Evolutionary conservation across 2,888 invertebrate genomes (phyloP).

Genomic region (Flexamia atlantica): DNA sequence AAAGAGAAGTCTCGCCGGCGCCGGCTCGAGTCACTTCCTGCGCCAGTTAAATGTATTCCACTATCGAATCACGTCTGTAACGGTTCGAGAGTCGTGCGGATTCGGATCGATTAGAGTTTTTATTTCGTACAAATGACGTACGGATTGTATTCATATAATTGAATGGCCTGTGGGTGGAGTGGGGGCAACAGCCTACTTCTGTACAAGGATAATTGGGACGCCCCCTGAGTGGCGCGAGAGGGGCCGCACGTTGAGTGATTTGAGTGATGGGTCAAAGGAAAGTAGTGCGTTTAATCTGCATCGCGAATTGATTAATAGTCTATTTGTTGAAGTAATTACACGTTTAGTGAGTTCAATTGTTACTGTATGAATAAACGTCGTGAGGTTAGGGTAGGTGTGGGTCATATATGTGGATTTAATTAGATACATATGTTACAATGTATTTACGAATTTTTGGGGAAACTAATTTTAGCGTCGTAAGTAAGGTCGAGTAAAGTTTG

Average conservation of each 20-base stretch:
- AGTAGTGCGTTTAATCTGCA: neutral
- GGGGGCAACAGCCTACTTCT: constrained; percentile 31
- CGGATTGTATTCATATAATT: constrained; percentile 43
- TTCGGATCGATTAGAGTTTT: constrained; percentile 41
- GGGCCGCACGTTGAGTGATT: neutral
- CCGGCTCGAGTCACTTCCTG: neutral
- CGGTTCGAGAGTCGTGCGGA: constrained; percentile 20
- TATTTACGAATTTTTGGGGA: too few relatives aligned
- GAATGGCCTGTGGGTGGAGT: neutral
- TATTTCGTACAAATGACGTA: constrained; percentile 32
- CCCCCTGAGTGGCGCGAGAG: neutral
- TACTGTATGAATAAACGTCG: too few relatives aligned
- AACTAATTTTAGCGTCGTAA: too few relatives aligned
- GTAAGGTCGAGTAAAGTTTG: too few relatives aligned
- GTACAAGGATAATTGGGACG: constrained; percentile 25
- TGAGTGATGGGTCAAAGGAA: neutral
- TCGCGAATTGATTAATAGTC: neutral
- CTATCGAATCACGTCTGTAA: constrained; percentile 14
- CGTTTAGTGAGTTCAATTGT: too few relatives aligned
- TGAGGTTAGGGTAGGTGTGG: too few relatives aligned
- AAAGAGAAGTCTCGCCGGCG: too few relatives aligned
- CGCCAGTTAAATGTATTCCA: constrained; percentile 21
- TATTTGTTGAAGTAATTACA: too few relatives aligned
- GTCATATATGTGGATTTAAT: too few relatives aligned
- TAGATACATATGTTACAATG: too few relatives aligned